A percentile compares a stretch with the other conserved stretches of the same genome.
Evolutionary conservation across 2,888 invertebrate species (phyloP).

Genomic region (Ecliptopera silaceata): DNA sequence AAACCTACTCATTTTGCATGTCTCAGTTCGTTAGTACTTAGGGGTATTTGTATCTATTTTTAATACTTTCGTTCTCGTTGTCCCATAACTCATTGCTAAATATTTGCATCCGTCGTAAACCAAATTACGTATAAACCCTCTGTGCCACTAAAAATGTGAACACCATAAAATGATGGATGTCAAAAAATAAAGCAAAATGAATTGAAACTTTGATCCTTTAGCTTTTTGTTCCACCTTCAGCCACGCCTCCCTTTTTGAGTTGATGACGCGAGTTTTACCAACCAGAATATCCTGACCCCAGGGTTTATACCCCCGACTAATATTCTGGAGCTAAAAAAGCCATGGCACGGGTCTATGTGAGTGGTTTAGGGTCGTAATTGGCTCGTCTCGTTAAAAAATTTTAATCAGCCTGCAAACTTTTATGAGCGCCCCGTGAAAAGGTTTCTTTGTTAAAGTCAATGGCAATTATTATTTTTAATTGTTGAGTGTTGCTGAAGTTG

Average conservation of each 20-base stretch:
- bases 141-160: slow-evolving; percentile 23
- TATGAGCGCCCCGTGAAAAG: slow-evolving; percentile 66
- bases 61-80: background rate
- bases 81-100: slow-evolving; percentile 10
- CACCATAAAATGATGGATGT: slow-evolving; percentile 42
- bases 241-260: slow-evolving; percentile 67
- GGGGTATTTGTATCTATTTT: no score
- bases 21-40: no score
- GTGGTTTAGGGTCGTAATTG: slow-evolving; percentile 61
- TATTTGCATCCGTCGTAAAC: slow-evolving; percentile 22
- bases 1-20: no score
- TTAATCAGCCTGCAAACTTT: slow-evolving; percentile 73
- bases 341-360: slow-evolving; percentile 21
- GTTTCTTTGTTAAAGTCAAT: slow-evolving; percentile 64
- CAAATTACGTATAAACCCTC: slow-evolving; percentile 10
- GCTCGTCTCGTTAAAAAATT: slow-evolving; percentile 68
- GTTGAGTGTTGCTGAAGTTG: slow-evolving; percentile 40
- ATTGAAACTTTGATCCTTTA: slow-evolving; percentile 63
- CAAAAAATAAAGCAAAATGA: slow-evolving; percentile 47
- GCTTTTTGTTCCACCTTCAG: slow-evolving; percentile 52
- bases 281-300: slow-evolving; percentile 31
- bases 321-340: slow-evolving; percentile 22
- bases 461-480: slow-evolving; percentile 59
- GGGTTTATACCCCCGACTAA: slow-evolving; percentile 18
- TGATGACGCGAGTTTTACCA: slow-evolving; percentile 55